Evolutionary conservation across 2,113 vertebrate species (phyloP).

Genomic region (Melanocharis versteri): DNA sequence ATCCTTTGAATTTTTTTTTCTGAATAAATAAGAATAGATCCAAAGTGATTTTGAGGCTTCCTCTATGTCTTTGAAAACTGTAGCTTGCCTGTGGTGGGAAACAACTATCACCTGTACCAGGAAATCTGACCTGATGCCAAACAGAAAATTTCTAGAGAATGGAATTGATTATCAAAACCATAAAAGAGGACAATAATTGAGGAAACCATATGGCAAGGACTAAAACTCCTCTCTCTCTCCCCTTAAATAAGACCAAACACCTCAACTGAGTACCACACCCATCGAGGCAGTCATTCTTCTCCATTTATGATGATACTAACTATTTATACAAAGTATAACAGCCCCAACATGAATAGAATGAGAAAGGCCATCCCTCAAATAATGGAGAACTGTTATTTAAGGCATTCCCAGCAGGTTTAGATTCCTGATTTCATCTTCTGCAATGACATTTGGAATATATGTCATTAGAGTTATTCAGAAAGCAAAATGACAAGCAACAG

Average conservation of each 20-base stretch:
- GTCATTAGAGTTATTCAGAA: background rate
- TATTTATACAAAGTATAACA: background rate
- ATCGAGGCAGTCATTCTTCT: background rate
- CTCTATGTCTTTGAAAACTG: background rate
- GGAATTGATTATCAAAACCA: background rate
- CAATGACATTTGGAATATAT: background rate
- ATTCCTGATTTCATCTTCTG: background rate
- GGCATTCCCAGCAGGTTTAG: background rate
- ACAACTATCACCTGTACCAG: background rate
- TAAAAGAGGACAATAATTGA: background rate
- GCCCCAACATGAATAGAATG: background rate
- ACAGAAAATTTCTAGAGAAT: background rate
- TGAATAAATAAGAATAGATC: background rate
- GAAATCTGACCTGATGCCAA: background rate
- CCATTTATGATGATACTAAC: background rate
- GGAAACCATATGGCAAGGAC: background rate
- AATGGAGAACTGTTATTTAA: background rate
- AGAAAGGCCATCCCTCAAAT: background rate
- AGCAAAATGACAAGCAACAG: background rate
- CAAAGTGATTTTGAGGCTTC: background rate
- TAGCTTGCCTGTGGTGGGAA: background rate
- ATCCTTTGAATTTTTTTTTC: background rate
- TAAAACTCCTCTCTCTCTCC: background rate
- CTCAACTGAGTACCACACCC: background rate
- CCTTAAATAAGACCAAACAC: background rate